These are phyloP conservation scores for Chaenodraco wilsoni DNA, from an alignment of 2,797 vertebrate genomes.

Conservation along the genomic window DNA sequence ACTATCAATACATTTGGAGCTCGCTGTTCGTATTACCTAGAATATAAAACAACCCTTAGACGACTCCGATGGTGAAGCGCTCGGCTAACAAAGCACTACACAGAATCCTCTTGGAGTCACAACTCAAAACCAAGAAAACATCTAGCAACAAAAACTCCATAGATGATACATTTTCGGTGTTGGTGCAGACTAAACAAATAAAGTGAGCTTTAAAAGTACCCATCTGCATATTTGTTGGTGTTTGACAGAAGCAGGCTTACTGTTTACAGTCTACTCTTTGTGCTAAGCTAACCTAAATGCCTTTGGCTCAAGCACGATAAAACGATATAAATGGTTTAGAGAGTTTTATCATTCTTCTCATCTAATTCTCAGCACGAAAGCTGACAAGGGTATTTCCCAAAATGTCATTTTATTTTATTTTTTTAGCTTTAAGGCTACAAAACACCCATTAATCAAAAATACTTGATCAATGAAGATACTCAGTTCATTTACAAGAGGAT, in stretches of 20 bases:
- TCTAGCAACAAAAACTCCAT: neutral
- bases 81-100: neutral
- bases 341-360: neutral
- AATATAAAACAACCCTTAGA: constrained; percentile 14
- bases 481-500: neutral
- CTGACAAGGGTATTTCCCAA: neutral
- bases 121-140: neutral
- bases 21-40: constrained; percentile 1
- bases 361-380: neutral
- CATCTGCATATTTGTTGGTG: neutral
- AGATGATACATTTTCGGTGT: neutral
- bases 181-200: neutral
- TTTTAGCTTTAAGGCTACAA: neutral
- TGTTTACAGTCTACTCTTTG: neutral
- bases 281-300: neutral
- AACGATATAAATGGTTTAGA: neutral
- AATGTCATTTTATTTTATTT: neutral
- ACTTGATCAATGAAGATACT: neutral
- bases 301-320: neutral
- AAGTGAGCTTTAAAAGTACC: neutral
- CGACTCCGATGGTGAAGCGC: neutral
- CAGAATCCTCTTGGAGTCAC: neutral
- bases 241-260: neutral
- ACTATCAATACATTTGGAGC: constrained; percentile 8
- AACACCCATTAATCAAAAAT: neutral